phyloP scores from a whole-genome alignment of 2,113 vertebrate genomes.

The Protobothrops mucrosquamatus region DNA sequence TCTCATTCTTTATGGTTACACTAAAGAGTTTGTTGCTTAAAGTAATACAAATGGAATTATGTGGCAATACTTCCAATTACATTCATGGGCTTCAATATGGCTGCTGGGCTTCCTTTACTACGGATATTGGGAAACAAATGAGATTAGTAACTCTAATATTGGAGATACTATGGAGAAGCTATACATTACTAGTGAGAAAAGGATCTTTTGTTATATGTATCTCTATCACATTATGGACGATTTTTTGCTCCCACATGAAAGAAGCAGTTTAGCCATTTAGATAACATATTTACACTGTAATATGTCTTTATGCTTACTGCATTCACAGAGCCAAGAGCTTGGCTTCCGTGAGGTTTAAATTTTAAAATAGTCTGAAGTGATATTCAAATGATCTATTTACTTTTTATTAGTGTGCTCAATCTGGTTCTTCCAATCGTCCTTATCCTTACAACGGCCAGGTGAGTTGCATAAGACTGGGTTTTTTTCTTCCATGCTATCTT shows the following conservation, averaged over 20 bases:
- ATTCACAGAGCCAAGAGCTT: not conserved
- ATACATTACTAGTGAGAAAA: not conserved
- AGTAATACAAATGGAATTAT: not conserved
- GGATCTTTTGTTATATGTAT: not conserved
- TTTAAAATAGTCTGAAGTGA: not conserved
- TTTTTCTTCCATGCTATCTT: not conserved
- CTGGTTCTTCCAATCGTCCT: accelerated
- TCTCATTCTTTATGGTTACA: not conserved
- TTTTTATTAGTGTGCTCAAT: not conserved
- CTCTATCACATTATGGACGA: not conserved
- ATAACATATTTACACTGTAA: not conserved
- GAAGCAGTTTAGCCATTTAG: not conserved
- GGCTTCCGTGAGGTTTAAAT: not conserved
- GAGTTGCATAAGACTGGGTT: not conserved
- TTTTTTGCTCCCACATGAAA: not conserved
- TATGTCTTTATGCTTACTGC: not conserved
- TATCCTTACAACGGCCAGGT: not conserved
- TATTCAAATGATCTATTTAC: not conserved
- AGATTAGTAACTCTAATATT: too few species aligned
- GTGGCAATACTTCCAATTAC: not conserved
- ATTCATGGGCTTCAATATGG: not conserved
- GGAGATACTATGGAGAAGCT: not conserved
- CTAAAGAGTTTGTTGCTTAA: not conserved
- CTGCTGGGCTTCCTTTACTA: too few species aligned
- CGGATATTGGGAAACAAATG: too few species aligned